These are phyloP conservation scores for Sebastes kiyomatsui DNA, from an alignment of 2,797 vertebrate species.

Conservation along the genomic window DNA sequence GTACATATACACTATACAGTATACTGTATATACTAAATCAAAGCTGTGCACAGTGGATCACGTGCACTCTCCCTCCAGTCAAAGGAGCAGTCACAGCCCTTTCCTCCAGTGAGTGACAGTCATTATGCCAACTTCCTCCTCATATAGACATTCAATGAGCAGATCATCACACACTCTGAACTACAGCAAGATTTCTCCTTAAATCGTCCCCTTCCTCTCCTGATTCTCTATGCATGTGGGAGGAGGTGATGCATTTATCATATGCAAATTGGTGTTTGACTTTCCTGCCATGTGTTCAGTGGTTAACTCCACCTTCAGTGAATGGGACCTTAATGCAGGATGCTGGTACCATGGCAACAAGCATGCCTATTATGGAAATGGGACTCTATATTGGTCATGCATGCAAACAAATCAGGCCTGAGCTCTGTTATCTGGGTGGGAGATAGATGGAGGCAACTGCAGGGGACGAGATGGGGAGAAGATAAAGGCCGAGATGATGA, in stretches of 20 bases:
- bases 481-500: constrained; percentile 39
- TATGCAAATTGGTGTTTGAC: constrained; percentile 44
- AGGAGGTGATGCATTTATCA: constrained; percentile 36
- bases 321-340: constrained; percentile 37
- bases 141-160: not conserved
- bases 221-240: not conserved
- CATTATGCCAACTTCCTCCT: constrained; percentile 4
- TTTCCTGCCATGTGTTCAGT: constrained; percentile 18
- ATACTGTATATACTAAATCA: not conserved
- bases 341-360: constrained; percentile 66
- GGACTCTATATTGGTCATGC: constrained; percentile 13
- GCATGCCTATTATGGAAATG: constrained; percentile 56
- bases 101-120: not conserved
- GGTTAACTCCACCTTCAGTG: constrained; percentile 27
- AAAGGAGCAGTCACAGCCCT: not conserved
- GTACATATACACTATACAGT: no score
- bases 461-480: constrained; percentile 13
- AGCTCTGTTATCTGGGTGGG: constrained; percentile 18
- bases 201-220: not conserved
- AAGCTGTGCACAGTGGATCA: not conserved
- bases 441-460: constrained; percentile 13
- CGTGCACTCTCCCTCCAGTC: not conserved
- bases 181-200: not conserved
- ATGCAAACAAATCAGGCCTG: constrained; percentile 51
- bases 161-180: constrained; percentile 7